These are phyloP conservation scores for Sakesphorus luctuosus DNA, from an alignment of 2,113 vertebrate species.

Conservation along the genomic window DNA sequence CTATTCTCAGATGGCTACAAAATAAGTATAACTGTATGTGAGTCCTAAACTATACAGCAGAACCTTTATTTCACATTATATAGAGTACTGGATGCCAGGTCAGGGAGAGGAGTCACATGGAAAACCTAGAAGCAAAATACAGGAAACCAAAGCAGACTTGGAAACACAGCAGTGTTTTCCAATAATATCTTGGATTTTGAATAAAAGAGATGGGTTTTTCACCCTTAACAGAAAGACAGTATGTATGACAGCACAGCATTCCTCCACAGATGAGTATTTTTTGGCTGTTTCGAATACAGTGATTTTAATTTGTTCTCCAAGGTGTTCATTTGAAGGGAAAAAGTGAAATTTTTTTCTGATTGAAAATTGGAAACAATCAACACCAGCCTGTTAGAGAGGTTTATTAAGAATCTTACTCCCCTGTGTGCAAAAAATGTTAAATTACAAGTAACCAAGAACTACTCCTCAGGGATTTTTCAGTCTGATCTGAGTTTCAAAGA, in stretches of 20 bases:
- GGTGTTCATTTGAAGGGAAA: neutral
- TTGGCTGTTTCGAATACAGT: neutral
- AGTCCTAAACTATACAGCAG: neutral
- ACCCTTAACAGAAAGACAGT: neutral
- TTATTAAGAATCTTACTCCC: neutral
- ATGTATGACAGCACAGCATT: neutral
- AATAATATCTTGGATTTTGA: neutral
- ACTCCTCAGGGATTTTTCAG: slow-evolving; percentile 7
- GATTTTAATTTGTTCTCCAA: neutral
- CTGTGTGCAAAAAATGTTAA: neutral
- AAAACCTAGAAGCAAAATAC: neutral
- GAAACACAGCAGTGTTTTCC: neutral
- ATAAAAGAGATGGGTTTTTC: neutral
- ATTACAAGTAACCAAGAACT: neutral
- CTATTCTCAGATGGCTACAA: neutral
- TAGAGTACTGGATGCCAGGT: neutral
- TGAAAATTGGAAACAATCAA: neutral
- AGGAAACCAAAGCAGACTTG: neutral
- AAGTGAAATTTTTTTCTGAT: neutral
- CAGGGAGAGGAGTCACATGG: neutral
- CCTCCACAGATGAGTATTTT: neutral
- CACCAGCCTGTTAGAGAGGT: neutral
- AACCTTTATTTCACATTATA: neutral
- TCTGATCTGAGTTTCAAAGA: slow-evolving; percentile 6
- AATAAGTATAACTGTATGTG: neutral